Evolutionary conservation across 92 coral and sea anemone species (phyloP).

Genomic region (Paramuricea clavata): DNA sequence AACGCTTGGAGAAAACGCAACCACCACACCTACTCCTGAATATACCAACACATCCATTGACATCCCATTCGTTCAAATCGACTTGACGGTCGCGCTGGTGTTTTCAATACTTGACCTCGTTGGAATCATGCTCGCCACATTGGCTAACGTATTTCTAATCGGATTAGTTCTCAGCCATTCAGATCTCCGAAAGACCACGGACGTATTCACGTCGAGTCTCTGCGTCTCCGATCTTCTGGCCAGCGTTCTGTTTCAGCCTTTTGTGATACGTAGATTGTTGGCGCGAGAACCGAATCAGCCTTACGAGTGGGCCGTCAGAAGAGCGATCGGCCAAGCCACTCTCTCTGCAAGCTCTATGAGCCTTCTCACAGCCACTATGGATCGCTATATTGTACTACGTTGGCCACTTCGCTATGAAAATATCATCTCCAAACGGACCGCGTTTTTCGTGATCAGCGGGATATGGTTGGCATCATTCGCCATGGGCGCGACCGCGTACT

Average conservation of each 20-base stretch:
- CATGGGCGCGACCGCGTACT: constrained; percentile 21
- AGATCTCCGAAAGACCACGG: constrained; percentile 20
- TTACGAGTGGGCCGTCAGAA: constrained; percentile 31
- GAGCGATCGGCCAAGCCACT: constrained; percentile 15
- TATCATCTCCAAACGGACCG: neutral
- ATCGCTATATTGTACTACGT: constrained; percentile 14
- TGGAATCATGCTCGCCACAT: constrained; percentile 14
- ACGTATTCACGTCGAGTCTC: constrained; percentile 20
- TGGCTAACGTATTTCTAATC: constrained; percentile 8
- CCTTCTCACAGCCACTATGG: neutral
- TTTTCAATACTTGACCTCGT: constrained; percentile 11
- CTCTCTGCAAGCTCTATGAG: constrained; percentile 29
- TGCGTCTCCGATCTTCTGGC: constrained; percentile 49
- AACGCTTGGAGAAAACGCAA: neutral
- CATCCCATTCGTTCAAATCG: constrained; percentile 13
- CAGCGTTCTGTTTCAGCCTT: constrained; percentile 46
- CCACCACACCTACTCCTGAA: too few species aligned
- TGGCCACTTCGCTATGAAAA: constrained; percentile 17
- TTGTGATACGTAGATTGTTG: constrained; percentile 21
- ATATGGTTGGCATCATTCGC: constrained; percentile 11
- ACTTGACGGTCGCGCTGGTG: constrained; percentile 28
- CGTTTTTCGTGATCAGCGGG: neutral
- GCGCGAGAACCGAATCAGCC: constrained; percentile 12
- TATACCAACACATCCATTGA: neutral
- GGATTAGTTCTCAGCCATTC: neutral